These are phyloP conservation scores for Fulmarus glacialis DNA, from an alignment of 2,113 vertebrate species.

Conservation along the genomic window DNA sequence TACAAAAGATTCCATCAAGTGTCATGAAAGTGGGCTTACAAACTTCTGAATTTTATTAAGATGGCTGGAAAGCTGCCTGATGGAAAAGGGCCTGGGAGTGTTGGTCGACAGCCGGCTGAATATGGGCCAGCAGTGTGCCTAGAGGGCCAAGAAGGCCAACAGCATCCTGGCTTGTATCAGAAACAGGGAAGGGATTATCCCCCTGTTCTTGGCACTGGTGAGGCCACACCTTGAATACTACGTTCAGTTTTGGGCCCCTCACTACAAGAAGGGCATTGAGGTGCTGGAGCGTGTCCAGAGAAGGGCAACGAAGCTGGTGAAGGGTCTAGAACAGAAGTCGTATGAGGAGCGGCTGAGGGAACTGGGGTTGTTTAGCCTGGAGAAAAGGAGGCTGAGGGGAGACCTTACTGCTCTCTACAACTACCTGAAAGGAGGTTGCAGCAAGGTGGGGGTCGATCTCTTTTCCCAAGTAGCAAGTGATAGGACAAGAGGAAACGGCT, in stretches of 20 bases:
- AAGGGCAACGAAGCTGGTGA: not conserved
- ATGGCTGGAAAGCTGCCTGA: accelerated
- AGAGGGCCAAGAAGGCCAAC: not conserved
- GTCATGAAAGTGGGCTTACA: not conserved
- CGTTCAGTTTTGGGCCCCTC: not conserved
- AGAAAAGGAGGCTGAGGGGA: not conserved
- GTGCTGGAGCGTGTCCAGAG: not conserved
- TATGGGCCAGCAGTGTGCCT: not conserved
- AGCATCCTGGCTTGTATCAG: not conserved
- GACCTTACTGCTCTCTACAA: not conserved
- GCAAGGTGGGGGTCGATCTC: accelerated
- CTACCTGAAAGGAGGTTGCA: not conserved
- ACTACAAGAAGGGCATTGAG: not conserved
- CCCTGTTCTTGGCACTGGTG: accelerated
- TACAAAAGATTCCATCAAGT: not conserved
- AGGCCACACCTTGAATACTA: accelerated
- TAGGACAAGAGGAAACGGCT: not conserved
- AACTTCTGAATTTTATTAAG: not conserved
- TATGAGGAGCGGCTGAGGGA: not conserved
- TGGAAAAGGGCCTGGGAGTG: accelerated
- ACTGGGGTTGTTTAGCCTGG: not conserved
- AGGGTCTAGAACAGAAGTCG: too few relatives aligned
- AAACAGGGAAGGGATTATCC: not conserved
- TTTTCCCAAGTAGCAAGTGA: not conserved
- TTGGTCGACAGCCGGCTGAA: accelerated